phyloP scores from a whole-genome alignment of 1,140 invertebrate species.

The Phthorimaea operculella region DNA sequence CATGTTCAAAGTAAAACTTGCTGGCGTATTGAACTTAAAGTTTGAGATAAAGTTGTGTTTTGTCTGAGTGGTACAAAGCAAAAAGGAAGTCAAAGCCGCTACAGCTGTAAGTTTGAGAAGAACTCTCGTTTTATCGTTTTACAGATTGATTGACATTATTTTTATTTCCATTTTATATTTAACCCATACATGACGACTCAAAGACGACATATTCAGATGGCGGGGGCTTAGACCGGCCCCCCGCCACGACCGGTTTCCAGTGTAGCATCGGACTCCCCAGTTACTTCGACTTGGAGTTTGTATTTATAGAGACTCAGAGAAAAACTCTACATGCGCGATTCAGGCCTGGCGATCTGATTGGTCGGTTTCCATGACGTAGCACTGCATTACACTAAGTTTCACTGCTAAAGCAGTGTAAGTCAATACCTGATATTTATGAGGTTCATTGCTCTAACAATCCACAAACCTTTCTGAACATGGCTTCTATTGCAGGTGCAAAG shows the following conservation, averaged over 20 bases:
- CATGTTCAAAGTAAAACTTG: too few relatives aligned
- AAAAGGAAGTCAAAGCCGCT: slow-evolving; percentile 54
- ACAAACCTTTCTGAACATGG: too few relatives aligned
- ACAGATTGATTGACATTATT: slow-evolving; percentile 28
- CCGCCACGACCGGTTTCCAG: slow-evolving; percentile 39
- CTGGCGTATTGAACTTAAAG: too few relatives aligned
- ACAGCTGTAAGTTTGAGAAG: slow-evolving; percentile 44
- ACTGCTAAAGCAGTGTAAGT: too few relatives aligned
- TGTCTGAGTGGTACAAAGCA: too few relatives aligned
- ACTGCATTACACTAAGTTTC: too few relatives aligned
- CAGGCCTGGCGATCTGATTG: slow-evolving; percentile 26
- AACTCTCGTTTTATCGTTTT: slow-evolving; percentile 37
- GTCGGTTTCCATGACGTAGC: slow-evolving; percentile 18
- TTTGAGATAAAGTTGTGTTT: too few relatives aligned
- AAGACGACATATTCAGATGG: slow-evolving; percentile 39
- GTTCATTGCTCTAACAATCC: too few relatives aligned
- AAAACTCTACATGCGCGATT: slow-evolving; percentile 33
- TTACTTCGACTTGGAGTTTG: not conserved
- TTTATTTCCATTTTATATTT: slow-evolving; percentile 31
- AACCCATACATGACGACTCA: slow-evolving; percentile 40
- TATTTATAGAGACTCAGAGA: slow-evolving; percentile 25
- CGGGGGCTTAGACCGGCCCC: slow-evolving; percentile 34
- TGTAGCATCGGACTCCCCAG: slow-evolving; percentile 40
- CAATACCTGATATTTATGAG: too few relatives aligned
- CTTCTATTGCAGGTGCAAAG: too few relatives aligned